Base-by-base conservation (phyloP, 2,797 vertebrate genomes). In the Sebastes wilsoni region DNA sequence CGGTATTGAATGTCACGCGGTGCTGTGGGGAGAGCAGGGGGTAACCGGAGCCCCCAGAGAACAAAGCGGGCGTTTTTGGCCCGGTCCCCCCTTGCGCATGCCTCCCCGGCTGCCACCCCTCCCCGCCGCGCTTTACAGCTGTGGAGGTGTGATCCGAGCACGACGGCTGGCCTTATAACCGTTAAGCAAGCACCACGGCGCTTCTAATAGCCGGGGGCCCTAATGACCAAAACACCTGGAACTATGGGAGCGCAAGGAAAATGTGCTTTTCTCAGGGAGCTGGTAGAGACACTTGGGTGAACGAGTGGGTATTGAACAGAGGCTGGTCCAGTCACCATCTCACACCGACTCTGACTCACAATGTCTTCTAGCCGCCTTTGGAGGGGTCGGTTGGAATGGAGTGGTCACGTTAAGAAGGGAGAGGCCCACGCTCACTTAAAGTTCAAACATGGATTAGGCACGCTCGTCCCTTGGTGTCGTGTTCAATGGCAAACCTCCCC, bases 11-110 rank as follows among this genome's bases (percentile, higher is more conserved):
- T 96, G 96, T 96, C 97, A 93, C 85, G 34, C 77, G 8, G 90
- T 42, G 85, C 75, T 83, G 90, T 86, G 94, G 92, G 95, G 93
- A 91, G 80, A 89, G 95, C 92, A 83, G 88, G 95, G 94, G 93
- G 98, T 97, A 98, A 97, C 96, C 80, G 88, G 96, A 98, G 95
- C 96, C 95, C 87, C 87, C 82, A 79, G 93, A 87, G 94, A 95
- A 94, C 93, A 97, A 96, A 97, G 97, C 95, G 79, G 95, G 95
- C 94, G 96, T 97, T 96, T 96, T 94, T 96, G 94, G 93, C 93
- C 94, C 90, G 76, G 83, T 92, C 94, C 92, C 91, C 93, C 91
- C 84, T 83, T 75, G 95, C 95, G 92, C 97, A 97, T 96, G 97
- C 92, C 90, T 95, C 94, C 94, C 94, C 80, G 86, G 87, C 80